Base-by-base conservation (phyloP, 2,888 invertebrate species). In the Hedychridium roseum region DNA sequence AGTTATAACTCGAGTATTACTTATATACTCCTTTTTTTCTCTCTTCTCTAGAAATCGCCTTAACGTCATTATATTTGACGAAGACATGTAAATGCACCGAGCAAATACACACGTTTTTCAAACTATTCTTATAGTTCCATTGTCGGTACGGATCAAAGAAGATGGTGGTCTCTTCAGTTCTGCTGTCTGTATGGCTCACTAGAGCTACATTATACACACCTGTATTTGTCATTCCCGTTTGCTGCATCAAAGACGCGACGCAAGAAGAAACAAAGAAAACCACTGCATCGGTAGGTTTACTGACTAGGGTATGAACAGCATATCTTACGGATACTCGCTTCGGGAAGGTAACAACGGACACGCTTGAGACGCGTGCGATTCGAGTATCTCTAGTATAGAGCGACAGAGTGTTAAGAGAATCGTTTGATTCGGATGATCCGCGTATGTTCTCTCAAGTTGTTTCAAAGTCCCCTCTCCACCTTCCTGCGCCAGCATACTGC, bases 401-500 rank as follows among this genome's bases (percentile, higher is more conserved):
- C 59, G 70, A 46, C 79, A 79, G 35, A 80, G 66, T 43, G 63
- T 66, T 44, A 73, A 71, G 20, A 81, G 74, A 28, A 72, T 73
- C 4, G 71, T 67, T 52, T 79, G 72, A 5, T 74, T 73, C 15
- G 71, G 65, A 16, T 62, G 64, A 43, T 75, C 77, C 12, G 74
- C 71, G 15, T 80, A 57, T 27, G 82, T 74, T 31, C 79, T 58
- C 35, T 77, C 64, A 47, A 81, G 58, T 37, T 59, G 70, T 44
- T 73, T 75, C 30, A 88, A 72, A 41, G 85, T 80, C n/a, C 77
- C 75, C 21, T 82, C 81, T 2, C 87, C 87, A 16, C 83, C 82
- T 70, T 88, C 87, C 49, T 83, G 82, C 40, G 82, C 77, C 45
- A 88, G 71, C 87, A 88, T 87, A 30, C 81, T 81, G 70, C 87